Percentiles rank a stretch among this genome's conserved stretches.
Evolutionary conservation across 2,888 invertebrate genomes (phyloP).

Genomic region (Norana najaformis): DNA sequence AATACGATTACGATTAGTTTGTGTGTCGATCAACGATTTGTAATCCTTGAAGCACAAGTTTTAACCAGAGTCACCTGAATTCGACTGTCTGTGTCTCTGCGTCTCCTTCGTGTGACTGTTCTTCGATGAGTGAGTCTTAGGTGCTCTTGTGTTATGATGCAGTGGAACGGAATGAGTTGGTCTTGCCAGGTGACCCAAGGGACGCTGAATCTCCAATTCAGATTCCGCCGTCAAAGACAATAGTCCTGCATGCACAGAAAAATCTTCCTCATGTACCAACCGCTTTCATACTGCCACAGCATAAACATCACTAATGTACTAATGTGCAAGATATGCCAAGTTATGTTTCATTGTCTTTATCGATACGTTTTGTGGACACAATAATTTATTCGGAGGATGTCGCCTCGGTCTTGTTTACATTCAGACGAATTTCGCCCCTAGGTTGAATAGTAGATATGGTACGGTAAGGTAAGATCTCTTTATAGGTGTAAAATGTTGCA

Average conservation of each 20-base stretch:
- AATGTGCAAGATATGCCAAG: background rate
- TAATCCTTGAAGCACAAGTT: background rate
- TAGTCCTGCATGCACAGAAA: background rate
- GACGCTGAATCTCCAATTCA: background rate
- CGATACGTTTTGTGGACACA: background rate
- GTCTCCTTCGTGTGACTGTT: background rate
- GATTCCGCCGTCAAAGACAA: background rate
- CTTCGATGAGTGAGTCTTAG: background rate
- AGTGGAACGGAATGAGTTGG: background rate
- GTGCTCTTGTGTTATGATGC: background rate
- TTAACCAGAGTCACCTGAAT: background rate
- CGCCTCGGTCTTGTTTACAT: background rate
- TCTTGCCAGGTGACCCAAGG: background rate
- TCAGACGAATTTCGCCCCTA: background rate
- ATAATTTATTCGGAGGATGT: conserved; percentile 1
- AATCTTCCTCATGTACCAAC: background rate
- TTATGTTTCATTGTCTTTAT: background rate
- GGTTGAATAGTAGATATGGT: background rate
- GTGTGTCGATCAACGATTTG: no score
- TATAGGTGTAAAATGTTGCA: background rate
- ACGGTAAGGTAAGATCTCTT: background rate
- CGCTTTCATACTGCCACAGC: background rate
- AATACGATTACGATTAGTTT: no score
- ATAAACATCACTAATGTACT: background rate
- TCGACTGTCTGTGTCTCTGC: background rate